Evolutionary conservation across 2,113 vertebrate genomes (phyloP).

Genomic region (Isichthys henryi): DNA sequence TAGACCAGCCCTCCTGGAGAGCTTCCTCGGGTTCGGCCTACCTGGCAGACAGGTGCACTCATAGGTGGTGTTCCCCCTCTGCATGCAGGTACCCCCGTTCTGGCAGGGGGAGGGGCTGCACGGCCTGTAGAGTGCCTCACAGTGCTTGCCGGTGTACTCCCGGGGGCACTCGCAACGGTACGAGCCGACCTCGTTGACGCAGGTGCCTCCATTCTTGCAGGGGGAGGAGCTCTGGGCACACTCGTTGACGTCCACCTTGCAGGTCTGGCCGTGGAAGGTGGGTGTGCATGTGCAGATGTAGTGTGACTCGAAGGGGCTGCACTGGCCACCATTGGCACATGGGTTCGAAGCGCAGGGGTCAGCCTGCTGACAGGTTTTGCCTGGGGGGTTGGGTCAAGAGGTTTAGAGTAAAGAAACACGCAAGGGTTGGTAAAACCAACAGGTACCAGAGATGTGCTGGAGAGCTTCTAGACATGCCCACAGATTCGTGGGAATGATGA

Average conservation of each 20-base stretch:
- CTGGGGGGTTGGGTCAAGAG: slow-evolving; percentile 44
- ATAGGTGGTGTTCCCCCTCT: slow-evolving; percentile 80
- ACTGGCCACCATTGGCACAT: slow-evolving; percentile 81
- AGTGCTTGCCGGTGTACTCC: slow-evolving; percentile 72
- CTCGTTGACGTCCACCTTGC: slow-evolving; percentile 85
- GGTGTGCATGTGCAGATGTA: slow-evolving; percentile 74
- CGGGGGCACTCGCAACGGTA: slow-evolving; percentile 74
- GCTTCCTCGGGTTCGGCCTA: slow-evolving; percentile 37
- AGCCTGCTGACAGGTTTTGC: slow-evolving; percentile 81
- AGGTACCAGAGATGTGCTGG: not conserved
- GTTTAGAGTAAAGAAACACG: not conserved
- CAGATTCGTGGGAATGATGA: not conserved
- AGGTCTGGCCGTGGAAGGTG: slow-evolving; percentile 79
- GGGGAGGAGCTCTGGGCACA: slow-evolving; percentile 52
- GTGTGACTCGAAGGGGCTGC: slow-evolving; percentile 69
- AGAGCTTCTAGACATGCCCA: not conserved
- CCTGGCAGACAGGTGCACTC: slow-evolving; percentile 93
- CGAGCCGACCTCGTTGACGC: slow-evolving; percentile 78
- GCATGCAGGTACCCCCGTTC: slow-evolving; percentile 89
- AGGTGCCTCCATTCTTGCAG: slow-evolving; percentile 75
- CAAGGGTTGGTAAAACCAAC: not conserved
- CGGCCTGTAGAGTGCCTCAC: slow-evolving; percentile 82
- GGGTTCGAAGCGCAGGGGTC: slow-evolving; percentile 93
- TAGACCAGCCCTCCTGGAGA: not conserved
- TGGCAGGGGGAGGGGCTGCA: slow-evolving; percentile 91